phyloP scores from a whole-genome alignment of 2,113 vertebrate genomes.

The Scomber scombrus region DNA sequence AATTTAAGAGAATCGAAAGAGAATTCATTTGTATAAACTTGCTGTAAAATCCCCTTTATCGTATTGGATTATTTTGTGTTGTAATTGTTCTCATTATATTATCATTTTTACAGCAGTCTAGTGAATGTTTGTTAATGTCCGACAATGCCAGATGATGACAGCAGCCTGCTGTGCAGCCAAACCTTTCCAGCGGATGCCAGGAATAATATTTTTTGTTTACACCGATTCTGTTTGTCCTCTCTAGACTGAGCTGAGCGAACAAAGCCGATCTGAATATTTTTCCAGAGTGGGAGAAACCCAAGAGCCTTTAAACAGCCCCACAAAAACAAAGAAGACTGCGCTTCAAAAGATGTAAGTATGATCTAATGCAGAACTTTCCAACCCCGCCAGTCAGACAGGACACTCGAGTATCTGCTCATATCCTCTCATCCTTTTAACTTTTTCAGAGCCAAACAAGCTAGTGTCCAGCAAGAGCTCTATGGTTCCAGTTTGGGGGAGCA shows the following conservation, averaged over 20 bases:
- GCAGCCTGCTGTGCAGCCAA: slow-evolving; percentile 49
- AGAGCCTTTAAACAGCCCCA: slow-evolving; percentile 79
- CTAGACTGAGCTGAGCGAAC: slow-evolving; percentile 74
- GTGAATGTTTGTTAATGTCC: slow-evolving; percentile 27
- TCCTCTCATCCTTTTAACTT: slow-evolving; percentile 60
- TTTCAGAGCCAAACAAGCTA: slow-evolving; percentile 88
- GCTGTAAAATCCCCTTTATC: not conserved
- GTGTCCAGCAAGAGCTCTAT: slow-evolving; percentile 63
- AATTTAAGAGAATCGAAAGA: slow-evolving; percentile 5
- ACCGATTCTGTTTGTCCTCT: slow-evolving; percentile 78
- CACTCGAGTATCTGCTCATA: slow-evolving; percentile 59
- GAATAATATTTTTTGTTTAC: slow-evolving; percentile 76
- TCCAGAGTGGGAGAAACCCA: slow-evolving; percentile 84
- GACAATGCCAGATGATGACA: slow-evolving; percentile 63
- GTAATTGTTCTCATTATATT: not conserved
- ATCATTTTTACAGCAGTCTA: slow-evolving; percentile 12
- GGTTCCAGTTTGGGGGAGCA: slow-evolving; percentile 34
- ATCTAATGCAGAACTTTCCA: slow-evolving; percentile 74
- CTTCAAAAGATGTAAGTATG: slow-evolving; percentile 81
- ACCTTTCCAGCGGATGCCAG: slow-evolving; percentile 61
- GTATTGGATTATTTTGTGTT: slow-evolving; percentile 5
- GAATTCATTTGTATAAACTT: not conserved
- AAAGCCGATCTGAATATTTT: slow-evolving; percentile 89
- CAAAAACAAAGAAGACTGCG: slow-evolving; percentile 78
- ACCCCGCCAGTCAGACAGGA: slow-evolving; percentile 61